These are phyloP conservation scores for Eupithecia insigniata DNA, from an alignment of 2,888 invertebrate genomes.

Conservation along the genomic window DNA sequence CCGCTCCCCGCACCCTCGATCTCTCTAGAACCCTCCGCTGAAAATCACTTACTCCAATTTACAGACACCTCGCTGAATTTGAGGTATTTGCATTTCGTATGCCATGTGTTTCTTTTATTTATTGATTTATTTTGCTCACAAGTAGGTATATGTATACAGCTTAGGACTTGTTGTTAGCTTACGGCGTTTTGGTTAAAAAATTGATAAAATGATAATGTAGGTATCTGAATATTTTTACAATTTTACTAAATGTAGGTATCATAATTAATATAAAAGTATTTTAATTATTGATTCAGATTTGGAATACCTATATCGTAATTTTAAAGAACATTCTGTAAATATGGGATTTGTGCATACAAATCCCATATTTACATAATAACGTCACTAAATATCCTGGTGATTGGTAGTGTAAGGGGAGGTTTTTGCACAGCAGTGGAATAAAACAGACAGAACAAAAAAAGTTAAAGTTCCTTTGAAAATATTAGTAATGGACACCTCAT, in stretches of 20 bases:
- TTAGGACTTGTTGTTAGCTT: too few species aligned
- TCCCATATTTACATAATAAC: too few species aligned
- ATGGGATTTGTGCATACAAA: not conserved
- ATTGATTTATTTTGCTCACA: too few species aligned
- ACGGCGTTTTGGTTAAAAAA: not conserved
- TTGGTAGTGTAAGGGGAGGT: not conserved
- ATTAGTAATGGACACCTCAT: not conserved
- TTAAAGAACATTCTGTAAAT: not conserved
- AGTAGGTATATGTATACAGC: too few species aligned
- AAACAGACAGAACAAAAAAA: too few species aligned
- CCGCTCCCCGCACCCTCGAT: constrained; percentile 50
- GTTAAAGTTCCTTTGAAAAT: not conserved
- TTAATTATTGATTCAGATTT: not conserved
- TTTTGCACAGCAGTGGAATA: not conserved
- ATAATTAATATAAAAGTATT: not conserved
- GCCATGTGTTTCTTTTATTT: too few species aligned
- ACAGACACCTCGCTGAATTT: constrained; percentile 44
- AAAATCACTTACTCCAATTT: constrained; percentile 69
- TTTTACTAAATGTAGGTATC: too few species aligned
- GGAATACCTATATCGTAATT: not conserved
- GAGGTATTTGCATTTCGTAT: constrained; percentile 39
- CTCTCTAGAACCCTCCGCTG: constrained; percentile 62
- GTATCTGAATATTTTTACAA: too few species aligned
- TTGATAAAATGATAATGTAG: not conserved
- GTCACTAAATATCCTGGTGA: not conserved